Base-by-base conservation (phyloP, 2,113 vertebrate genomes). In the Alethe castanea region DNA sequence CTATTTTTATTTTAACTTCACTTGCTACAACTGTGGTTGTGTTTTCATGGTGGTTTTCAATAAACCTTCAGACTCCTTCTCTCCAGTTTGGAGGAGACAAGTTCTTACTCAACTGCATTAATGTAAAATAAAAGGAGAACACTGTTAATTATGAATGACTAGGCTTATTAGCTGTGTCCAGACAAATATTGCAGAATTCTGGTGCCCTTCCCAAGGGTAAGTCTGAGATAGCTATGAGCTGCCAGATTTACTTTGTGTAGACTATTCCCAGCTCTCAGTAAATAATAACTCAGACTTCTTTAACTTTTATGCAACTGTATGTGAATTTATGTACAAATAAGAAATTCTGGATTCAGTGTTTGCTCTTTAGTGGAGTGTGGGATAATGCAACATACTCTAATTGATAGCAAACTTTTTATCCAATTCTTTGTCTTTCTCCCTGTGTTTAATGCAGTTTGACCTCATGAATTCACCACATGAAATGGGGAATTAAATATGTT, bases 101-200 rank as follows among this genome's bases (percentile, higher is more conserved):
- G 66, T 82, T 92, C 73, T 60, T 90, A 72, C 14, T 94, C 59
- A 77, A 45, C n/a, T 72, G n/a, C 40, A 40, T 69, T 69, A 69
- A 88, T 45, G 31, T 85, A 65, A 85, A 88, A 91, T 74, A 60
- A 74, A 72, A 53, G 38, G 70, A 90, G 33, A 92, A 60, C 6
- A 12, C 19, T 78, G 38, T 88, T 91, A 93, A 78, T 78, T 91
- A 70, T 90, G 81, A 70, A 92, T 60, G 19, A 73, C 42, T 57
- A 73, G 16, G 35, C 42, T 94, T 93, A 83, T 88, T 96, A 92
- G 44, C 50, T 90, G 26, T 61, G 29, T 83, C 54, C 82, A 88
- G 86, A 78, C 60, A 59, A 81, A 45, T 28, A 67, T 11, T 81
- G 71, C 54, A 83, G 79, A 77, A 88, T 81, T 83, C 42, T 53